These are phyloP conservation scores for Pheosia tremula DNA, from an alignment of 2,888 invertebrate genomes.

Conservation along the genomic window DNA sequence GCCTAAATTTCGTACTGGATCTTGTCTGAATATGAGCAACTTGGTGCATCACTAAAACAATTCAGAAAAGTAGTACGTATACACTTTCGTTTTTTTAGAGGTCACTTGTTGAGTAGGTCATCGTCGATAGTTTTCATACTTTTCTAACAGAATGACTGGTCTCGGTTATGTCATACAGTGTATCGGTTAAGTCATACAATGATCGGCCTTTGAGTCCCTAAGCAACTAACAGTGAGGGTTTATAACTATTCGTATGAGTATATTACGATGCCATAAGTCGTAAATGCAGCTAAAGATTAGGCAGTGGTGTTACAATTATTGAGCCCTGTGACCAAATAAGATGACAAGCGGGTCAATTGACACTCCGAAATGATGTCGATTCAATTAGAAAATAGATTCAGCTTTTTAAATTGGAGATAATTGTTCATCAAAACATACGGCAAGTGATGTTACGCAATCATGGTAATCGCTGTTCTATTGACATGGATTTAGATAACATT, in stretches of 20 bases:
- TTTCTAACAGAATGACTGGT: background rate
- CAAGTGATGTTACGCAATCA: background rate
- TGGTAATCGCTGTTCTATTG: background rate
- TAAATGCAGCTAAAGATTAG: no score
- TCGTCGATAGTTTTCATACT: background rate
- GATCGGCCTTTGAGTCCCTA: no score
- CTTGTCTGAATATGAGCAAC: background rate
- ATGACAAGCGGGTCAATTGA: background rate
- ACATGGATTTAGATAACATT: background rate
- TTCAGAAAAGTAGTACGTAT: background rate
- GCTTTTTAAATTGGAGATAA: background rate
- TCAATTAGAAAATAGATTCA: background rate
- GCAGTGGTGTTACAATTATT: background rate
- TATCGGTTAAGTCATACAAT: no score
- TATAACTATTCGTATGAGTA: background rate
- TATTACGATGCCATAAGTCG: no score
- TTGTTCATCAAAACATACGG: background rate
- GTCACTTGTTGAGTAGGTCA: background rate
- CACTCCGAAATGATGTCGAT: background rate
- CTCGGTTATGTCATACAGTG: background rate
- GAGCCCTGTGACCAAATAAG: background rate
- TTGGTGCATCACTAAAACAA: background rate
- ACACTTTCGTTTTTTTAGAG: slow-evolving; percentile 1
- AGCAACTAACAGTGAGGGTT: background rate
- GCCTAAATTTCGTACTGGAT: no score